Base-by-base conservation (phyloP, 2,888 invertebrate species). In the Chymomyza amoena region DNA sequence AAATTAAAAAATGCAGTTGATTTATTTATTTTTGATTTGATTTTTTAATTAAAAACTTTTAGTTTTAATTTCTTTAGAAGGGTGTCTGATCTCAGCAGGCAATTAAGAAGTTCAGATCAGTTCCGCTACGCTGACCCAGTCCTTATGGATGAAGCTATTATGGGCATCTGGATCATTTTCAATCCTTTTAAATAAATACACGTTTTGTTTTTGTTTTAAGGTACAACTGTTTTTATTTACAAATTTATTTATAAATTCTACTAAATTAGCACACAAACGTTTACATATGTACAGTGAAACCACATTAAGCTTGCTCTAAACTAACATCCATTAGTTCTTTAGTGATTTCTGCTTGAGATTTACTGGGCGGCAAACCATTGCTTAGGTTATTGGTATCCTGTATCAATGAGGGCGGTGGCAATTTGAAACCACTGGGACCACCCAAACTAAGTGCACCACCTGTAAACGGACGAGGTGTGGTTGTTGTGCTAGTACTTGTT, bases 241-340 rank as follows among this genome's bases (percentile, higher is more conserved):
- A 45, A 45, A 45, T 45, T 45, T 45, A 13, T 45, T 45, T 45
- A 45, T 45, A 45, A 45, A 45, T 45, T 45, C 39, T 45, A 45
- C 39, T 45, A 45, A 45, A 45, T 45, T 45, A 45, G 39, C 39
- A 45, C 39, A 45, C 39, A 45, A 13, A 3, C 13, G 13, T 13
- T 45, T 45, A 45, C 10, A 13, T 45, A 13, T 13, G 39, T 45
- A 45, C 39, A 45, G 13, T 13, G 13, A 45, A 10, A 3, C 13
- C 39, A 4, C 39, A 4, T 69, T 45, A 45, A 45, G 39, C 13
- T 7, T 45, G 39, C 86, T 93, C 93, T 80, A 94, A 87, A 81
- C 93, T 93, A 2, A 94, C 93, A 77, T 94, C 93, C 69, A 94
- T 93, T 39, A 94, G 82, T 75, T 94, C 94, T 64, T 92, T 93